phyloP scores from a whole-genome alignment of 2,888 invertebrate genomes.

The Trimorus sp. region DNA sequence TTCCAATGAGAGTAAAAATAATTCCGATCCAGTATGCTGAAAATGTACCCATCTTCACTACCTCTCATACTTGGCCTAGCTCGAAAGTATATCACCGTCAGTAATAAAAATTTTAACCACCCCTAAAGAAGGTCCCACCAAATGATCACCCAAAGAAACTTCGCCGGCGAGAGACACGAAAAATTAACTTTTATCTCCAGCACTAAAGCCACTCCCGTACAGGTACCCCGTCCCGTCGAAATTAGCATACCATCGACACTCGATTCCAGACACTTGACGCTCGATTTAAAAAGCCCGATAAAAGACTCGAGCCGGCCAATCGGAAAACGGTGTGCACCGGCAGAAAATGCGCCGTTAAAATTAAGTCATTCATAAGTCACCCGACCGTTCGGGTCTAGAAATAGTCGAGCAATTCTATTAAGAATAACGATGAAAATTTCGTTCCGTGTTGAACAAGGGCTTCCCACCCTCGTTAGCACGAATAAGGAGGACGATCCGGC shows the following conservation, averaged over 20 bases:
- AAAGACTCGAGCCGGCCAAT: slow-evolving; percentile 55
- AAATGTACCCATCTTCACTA: too few relatives aligned
- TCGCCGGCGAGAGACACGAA: too few relatives aligned
- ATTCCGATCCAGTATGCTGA: too few relatives aligned
- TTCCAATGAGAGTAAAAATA: too few relatives aligned
- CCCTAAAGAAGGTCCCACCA: too few relatives aligned
- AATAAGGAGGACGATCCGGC: slow-evolving; percentile 68
- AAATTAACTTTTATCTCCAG: too few relatives aligned
- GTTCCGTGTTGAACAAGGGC: slow-evolving; percentile 63
- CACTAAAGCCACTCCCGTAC: too few relatives aligned
- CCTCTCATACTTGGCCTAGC: too few relatives aligned
- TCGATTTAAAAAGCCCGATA: slow-evolving; percentile 81
- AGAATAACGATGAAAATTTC: slow-evolving; percentile 58
- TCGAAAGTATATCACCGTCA: not conserved
- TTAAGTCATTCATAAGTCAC: slow-evolving; percentile 42
- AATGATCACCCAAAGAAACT: too few relatives aligned
- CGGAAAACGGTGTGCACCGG: slow-evolving; percentile 10
- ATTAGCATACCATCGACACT: slow-evolving; percentile 65
- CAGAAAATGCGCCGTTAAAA: slow-evolving; percentile 24
- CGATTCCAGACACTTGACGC: slow-evolving; percentile 78
- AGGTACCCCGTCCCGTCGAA: not conserved
- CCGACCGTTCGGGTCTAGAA: slow-evolving; percentile 48
- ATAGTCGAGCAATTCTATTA: slow-evolving; percentile 58
- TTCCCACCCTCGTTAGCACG: slow-evolving; percentile 71
- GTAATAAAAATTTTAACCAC: not conserved